These are phyloP conservation scores for Nicator chloris DNA, from an alignment of 2,113 vertebrate species.

Conservation along the genomic window DNA sequence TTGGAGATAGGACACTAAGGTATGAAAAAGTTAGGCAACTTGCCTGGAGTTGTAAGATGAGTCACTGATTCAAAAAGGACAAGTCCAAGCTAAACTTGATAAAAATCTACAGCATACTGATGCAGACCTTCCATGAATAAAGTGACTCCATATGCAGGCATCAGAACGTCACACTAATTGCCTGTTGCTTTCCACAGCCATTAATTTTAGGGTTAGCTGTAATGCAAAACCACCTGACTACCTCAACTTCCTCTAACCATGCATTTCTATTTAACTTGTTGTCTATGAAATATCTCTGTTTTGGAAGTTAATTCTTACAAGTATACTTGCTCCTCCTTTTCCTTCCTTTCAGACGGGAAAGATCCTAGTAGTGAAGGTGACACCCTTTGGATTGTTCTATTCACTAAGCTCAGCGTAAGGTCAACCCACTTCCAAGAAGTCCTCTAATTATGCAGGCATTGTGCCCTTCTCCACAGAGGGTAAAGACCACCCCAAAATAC, in stretches of 20 bases:
- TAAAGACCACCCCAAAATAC: background rate
- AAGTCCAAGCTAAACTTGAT: background rate
- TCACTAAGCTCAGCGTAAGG: background rate
- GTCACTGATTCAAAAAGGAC: background rate
- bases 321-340: background rate
- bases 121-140: background rate
- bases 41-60: constrained; percentile 4
- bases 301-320: background rate
- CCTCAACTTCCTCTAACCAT: background rate
- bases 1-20: background rate
- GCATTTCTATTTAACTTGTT: background rate
- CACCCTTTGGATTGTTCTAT: background rate
- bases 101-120: background rate
- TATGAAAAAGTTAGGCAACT: constrained; percentile 12
- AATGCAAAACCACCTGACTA: background rate
- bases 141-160: background rate
- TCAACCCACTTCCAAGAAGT: background rate
- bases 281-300: background rate
- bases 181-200: background rate
- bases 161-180: background rate
- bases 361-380: background rate
- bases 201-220: background rate
- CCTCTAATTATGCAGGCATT: background rate
- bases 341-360: background rate
- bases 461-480: background rate